phyloP scores from a whole-genome alignment of 2,113 vertebrate genomes.

The Sceloporus tristichus region DNA sequence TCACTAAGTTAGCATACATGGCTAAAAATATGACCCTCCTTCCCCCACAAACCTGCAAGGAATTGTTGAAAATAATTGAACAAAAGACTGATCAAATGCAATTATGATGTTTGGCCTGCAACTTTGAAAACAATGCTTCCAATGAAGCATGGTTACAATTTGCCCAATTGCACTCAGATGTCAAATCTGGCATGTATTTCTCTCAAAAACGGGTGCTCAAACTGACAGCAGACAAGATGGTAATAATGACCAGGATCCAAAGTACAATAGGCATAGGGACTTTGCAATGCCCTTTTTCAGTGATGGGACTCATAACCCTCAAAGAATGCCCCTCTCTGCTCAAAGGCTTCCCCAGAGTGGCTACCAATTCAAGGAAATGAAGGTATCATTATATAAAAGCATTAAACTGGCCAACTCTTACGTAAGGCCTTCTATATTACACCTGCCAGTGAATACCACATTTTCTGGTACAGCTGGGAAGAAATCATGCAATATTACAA shows the following conservation, averaged over 20 bases:
- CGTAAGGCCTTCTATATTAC: neutral
- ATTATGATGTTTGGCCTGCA: slow-evolving; percentile 72
- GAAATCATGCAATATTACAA: neutral
- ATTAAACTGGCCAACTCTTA: neutral
- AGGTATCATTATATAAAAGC: neutral
- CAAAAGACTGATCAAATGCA: slow-evolving; percentile 63
- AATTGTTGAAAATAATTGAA: slow-evolving; percentile 65
- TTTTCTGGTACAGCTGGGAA: neutral
- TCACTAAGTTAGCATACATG: slow-evolving; percentile 42
- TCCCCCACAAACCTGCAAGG: slow-evolving; percentile 60
- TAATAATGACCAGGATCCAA: slow-evolving; percentile 21
- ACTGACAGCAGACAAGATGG: slow-evolving; percentile 52
- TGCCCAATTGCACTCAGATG: slow-evolving; percentile 66
- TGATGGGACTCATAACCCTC: neutral
- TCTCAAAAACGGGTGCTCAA: slow-evolving; percentile 64
- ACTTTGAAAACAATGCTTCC: slow-evolving; percentile 67
- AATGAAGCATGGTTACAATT: slow-evolving; percentile 61
- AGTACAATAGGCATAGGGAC: neutral
- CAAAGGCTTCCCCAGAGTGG: neutral
- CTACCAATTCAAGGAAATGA: neutral
- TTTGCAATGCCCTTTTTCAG: neutral
- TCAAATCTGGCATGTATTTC: slow-evolving; percentile 66
- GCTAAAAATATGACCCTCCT: slow-evolving; percentile 63
- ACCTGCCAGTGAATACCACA: slow-evolving; percentile 2
- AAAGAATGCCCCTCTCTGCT: neutral